These are phyloP conservation scores for Stomorhina lunata DNA, from an alignment of 2,888 invertebrate genomes.

Conservation along the genomic window DNA sequence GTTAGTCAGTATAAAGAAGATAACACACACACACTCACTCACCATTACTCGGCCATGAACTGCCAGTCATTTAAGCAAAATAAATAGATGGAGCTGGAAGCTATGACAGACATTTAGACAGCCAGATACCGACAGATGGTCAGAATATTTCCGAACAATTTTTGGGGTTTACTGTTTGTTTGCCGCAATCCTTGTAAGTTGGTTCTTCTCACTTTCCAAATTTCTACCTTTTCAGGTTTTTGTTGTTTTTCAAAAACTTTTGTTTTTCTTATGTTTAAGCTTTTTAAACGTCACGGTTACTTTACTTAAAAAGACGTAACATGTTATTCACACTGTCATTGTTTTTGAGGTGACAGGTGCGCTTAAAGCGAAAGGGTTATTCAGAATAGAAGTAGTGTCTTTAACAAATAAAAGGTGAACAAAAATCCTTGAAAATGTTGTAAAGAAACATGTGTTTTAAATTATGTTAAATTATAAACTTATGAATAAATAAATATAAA, in stretches of 20 bases:
- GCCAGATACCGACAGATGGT: neutral
- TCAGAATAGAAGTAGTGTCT: neutral
- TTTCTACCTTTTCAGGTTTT: neutral
- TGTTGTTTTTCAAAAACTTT: neutral
- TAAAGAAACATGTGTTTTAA: no score
- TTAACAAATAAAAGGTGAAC: no score
- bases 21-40: neutral
- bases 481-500: no score
- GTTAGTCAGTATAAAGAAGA: conserved; percentile 58
- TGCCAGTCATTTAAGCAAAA: conserved; percentile 35
- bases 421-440: no score
- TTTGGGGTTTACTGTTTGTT: neutral
- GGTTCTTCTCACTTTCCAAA: conserved; percentile 6
- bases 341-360: neutral
- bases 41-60: neutral
- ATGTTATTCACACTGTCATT: neutral
- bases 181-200: neutral
- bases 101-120: neutral
- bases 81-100: neutral
- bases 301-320: conserved; percentile 27
- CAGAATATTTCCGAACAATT: neutral
- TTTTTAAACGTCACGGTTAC: conserved; percentile 53
- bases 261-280: neutral
- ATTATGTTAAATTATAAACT: no score
- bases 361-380: neutral